Conservation (phyloP, 2,797 vertebrate genomes). For the Momotus momota region DNA sequence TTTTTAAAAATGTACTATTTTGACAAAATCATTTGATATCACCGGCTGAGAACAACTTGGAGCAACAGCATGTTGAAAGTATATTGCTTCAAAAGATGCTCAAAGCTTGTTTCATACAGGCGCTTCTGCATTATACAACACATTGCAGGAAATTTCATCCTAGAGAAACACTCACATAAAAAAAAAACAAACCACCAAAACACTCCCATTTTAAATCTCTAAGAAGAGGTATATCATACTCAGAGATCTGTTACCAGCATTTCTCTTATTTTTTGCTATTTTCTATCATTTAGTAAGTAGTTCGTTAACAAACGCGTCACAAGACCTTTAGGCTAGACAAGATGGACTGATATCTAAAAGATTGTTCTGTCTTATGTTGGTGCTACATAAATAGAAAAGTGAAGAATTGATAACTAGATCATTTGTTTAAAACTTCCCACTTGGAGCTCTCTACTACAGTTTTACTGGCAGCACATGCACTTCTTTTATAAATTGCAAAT, state of each 20-base stretch:
- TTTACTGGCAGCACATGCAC: background rate
- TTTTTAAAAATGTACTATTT: background rate
- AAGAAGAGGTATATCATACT: background rate
- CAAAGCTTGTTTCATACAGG: background rate
- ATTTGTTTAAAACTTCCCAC: background rate
- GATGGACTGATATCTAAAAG: background rate
- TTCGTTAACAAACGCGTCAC: background rate
- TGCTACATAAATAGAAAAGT: background rate
- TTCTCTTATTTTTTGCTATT: background rate
- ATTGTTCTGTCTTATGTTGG: background rate
- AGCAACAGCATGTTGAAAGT: background rate
- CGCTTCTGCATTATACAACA: background rate
- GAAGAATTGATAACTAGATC: background rate
- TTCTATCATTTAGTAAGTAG: background rate
- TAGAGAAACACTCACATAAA: background rate
- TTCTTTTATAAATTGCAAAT: constrained; percentile 13
- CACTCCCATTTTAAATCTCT: background rate
- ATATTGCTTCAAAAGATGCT: background rate
- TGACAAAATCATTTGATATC: background rate
- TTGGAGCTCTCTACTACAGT: background rate
- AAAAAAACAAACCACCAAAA: background rate
- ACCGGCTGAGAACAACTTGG: background rate
- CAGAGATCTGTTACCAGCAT: background rate
- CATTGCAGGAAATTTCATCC: background rate
- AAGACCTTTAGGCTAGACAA: background rate